Evolutionary conservation across 2,888 invertebrate species (phyloP), one percentile per base, ranked within the genome.

Genomic region (Oligia fasciuncula): DNA sequence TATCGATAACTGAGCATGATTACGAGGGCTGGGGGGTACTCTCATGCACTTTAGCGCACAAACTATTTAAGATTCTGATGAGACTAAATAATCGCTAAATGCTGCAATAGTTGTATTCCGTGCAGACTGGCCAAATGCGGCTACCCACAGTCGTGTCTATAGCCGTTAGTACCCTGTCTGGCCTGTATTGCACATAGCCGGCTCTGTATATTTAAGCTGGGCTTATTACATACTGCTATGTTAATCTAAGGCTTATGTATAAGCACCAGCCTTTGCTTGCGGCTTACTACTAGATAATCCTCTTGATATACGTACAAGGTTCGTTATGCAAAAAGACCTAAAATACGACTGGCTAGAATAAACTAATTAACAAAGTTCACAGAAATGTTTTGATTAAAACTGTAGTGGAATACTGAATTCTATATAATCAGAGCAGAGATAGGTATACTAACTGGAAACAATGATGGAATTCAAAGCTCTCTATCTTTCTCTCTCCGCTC

Each of bases 181-280:
- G 14, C 49, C 23, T 71, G 63, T 72, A 40, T 60, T 40, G 60
- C 65, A 40, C 69, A 40, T 68, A 70, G 49, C 57, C 71, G 8
- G 57, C 23, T 63, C 63, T 62, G 65, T 86, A 51, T 60, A 74
- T 68, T 67, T 77, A 79, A 85, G 76, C 74, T 35, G 14, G 35
- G 76, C 73, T 82, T 85, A 87, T 80, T 72, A 85, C 77, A 57
- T 66, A 43, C 74, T 66, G 46, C 73, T 78, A 71, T 76, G 66
- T 73, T 51, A 60, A 65, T 66, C 63, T 77, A 78, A 67, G 66
- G 70, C 49, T 80, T 73, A 77, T 74, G 57, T 23, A 79, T 71
- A 84, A 73, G 23, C 68, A 68, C 78, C 69, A 80, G 65, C 35
- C 46, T 77, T 85, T 79, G 74, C 60, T 51, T 29, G 49, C 4